Evolutionary conservation across 2,113 vertebrate species (phyloP).

Genomic region (Centropristis striata): DNA sequence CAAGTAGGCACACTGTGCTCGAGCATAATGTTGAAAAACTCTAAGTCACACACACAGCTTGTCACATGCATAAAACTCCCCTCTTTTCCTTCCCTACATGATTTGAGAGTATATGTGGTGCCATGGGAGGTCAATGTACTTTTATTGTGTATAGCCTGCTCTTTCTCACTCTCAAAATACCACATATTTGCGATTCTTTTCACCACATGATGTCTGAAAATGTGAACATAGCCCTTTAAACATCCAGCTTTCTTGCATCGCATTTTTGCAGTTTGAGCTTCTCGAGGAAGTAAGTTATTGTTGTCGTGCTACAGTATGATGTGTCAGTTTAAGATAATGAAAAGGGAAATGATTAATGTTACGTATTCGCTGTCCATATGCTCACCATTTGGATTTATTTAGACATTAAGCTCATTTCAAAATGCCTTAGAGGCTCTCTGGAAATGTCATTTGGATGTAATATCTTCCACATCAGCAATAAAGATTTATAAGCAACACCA

Average conservation of each 20-base stretch:
- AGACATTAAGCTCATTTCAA: conserved; percentile 23
- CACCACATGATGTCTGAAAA: conserved; percentile 3
- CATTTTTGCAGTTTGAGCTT: conserved; percentile 6
- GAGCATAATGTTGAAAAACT: conserved; percentile 27
- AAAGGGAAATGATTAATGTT: conserved; percentile 21
- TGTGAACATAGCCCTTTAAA: conserved; percentile 8
- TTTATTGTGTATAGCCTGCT: background rate
- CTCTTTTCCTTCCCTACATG: background rate
- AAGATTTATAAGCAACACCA: conserved; percentile 15
- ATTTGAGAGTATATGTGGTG: background rate
- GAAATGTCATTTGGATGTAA: conserved; percentile 29
- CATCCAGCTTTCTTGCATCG: conserved; percentile 1
- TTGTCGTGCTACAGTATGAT: conserved; percentile 11
- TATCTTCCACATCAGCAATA: conserved; percentile 17
- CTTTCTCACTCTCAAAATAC: background rate
- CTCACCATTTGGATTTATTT: conserved; percentile 15
- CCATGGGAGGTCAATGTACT: conserved; percentile 7
- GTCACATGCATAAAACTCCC: background rate
- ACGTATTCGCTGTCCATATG: background rate
- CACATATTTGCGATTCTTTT: background rate
- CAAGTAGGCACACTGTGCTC: conserved; percentile 9
- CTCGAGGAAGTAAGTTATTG: conserved; percentile 1
- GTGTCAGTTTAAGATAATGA: conserved; percentile 8
- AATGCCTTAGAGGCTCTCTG: conserved; percentile 19
- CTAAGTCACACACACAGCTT: conserved; percentile 5